Conservation (phyloP, 2,888 invertebrate species). For the Stramonita haemastoma region DNA sequence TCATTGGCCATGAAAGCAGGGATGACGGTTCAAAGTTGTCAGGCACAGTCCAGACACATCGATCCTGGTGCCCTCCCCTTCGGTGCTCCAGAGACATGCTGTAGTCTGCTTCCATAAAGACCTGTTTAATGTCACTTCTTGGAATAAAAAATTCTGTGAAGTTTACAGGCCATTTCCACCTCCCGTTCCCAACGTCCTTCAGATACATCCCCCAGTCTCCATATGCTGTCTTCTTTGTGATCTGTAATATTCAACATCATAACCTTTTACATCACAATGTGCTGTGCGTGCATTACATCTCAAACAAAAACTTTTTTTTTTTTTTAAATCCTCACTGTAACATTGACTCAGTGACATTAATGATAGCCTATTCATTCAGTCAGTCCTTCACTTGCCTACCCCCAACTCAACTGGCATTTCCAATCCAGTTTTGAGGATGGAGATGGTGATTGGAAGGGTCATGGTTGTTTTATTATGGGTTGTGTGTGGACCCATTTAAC, state of each 20-base stretch:
- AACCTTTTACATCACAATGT: background rate
- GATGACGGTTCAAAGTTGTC: too few species aligned
- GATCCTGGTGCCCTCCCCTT: too few species aligned
- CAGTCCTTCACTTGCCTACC: too few species aligned
- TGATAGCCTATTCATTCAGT: too few species aligned
- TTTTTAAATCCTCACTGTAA: conserved; percentile 1
- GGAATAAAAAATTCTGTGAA: conserved; percentile 7
- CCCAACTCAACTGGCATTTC: too few species aligned
- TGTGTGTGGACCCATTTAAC: too few species aligned
- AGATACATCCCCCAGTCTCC: conserved; percentile 26
- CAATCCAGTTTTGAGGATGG: too few species aligned
- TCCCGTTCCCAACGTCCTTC: background rate
- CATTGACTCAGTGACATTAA: conserved; percentile 2
- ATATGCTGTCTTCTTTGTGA: conserved; percentile 13
- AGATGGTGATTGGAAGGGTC: too few species aligned
- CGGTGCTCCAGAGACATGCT: background rate
- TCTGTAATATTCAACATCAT: background rate
- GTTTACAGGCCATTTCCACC: background rate
- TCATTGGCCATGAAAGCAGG: too few species aligned
- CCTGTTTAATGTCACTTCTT: background rate
- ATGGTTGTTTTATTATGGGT: too few species aligned
- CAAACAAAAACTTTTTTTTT: background rate
- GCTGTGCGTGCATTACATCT: background rate
- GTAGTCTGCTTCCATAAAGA: background rate
- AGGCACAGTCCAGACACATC: too few species aligned